Conservation (phyloP, 2,797 vertebrate genomes). For the Danio choprae region DNA sequence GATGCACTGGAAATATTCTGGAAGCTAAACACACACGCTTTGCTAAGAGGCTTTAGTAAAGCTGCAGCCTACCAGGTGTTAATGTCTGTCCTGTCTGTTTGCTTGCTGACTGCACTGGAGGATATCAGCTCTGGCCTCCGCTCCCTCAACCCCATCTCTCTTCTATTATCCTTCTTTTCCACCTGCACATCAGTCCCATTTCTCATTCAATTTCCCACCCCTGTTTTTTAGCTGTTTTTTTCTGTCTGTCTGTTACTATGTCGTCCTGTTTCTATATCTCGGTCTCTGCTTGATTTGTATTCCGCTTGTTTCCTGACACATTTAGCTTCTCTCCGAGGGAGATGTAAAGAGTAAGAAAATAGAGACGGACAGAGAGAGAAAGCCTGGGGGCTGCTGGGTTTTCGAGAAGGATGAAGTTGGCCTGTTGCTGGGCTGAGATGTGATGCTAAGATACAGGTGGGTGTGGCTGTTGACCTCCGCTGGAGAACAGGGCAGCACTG, state of each 20-base stretch:
- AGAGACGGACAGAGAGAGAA: conserved; percentile 28
- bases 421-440: conserved; percentile 35
- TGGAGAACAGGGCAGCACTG: conserved; percentile 40
- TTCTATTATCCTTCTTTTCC: conserved; percentile 51
- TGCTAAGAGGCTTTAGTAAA: conserved; percentile 76
- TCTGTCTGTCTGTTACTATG: conserved; percentile 3
- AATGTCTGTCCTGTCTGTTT: conserved; percentile 73
- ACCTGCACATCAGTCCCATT: conserved; percentile 25
- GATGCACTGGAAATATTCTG: conserved; percentile 63
- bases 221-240: conserved; percentile 1
- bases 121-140: conserved; percentile 64
- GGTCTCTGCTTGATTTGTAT: conserved; percentile 34
- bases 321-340: conserved; percentile 41
- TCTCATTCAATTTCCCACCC: conserved; percentile 13
- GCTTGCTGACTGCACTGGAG: conserved; percentile 63
- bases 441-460: conserved; percentile 36
- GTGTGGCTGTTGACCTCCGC: conserved; percentile 42
- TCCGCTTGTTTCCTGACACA: conserved; percentile 40
- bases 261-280: conserved; percentile 31
- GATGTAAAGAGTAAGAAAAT: conserved; percentile 39
- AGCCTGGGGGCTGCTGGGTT: conserved; percentile 38
- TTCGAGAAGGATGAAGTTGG: conserved; percentile 25
- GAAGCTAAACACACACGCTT: conserved; percentile 67
- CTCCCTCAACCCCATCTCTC: conserved; percentile 60
- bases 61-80: conserved; percentile 73